phyloP scores from a whole-genome alignment of 1,140 invertebrate species.

The Probaryconus sp. region DNA sequence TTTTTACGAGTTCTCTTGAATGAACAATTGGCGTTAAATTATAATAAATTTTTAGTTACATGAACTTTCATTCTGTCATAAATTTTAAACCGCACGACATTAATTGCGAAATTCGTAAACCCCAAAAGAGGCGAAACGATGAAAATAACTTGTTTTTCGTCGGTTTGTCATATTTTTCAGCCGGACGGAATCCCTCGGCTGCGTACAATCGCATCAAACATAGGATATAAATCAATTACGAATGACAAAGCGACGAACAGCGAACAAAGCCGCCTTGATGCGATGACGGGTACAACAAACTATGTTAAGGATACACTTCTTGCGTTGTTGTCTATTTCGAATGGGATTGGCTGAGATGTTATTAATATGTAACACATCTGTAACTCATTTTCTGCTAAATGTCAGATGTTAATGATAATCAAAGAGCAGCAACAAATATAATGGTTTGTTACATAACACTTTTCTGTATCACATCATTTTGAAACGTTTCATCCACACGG shows the following conservation, averaged over 20 bases:
- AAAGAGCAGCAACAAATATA: too few species aligned
- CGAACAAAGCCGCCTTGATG: conserved; percentile 2
- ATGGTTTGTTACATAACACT: too few species aligned
- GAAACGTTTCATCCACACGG: too few species aligned
- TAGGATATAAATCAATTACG: conserved; percentile 14
- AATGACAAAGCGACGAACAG: conserved; percentile 10
- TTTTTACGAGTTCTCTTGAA: too few species aligned
- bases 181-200: conserved; percentile 2
- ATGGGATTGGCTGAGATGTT: neutral
- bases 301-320: conserved; percentile 11
- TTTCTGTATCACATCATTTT: too few species aligned
- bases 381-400: neutral
- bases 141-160: neutral
- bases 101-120: too few species aligned
- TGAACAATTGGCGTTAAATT: too few species aligned
- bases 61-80: too few species aligned
- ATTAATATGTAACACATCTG: conserved; percentile 3
- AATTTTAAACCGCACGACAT: too few species aligned
- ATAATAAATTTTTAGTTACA: too few species aligned
- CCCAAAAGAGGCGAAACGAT: too few species aligned
- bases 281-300: neutral
- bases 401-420: too few species aligned
- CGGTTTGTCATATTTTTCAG: conserved; percentile 4
- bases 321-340: neutral
- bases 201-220: conserved; percentile 6